These are phyloP conservation scores for Caradrina clavipalpis DNA, from an alignment of 2,888 invertebrate species.

Conservation along the genomic window DNA sequence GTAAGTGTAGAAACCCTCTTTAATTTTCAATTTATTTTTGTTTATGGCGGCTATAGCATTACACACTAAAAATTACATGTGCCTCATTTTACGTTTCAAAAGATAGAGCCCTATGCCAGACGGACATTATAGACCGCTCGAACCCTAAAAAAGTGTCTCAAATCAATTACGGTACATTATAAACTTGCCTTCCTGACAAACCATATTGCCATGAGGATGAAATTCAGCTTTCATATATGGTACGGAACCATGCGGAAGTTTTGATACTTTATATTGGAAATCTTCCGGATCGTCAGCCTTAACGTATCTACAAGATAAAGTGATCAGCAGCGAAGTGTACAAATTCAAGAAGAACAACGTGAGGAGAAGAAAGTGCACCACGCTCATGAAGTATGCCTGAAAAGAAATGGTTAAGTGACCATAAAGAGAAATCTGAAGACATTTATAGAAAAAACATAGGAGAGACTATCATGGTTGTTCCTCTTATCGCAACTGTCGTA, in stretches of 20 bases:
- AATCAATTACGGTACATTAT: not conserved
- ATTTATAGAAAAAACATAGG: not conserved
- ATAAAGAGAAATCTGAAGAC: not conserved
- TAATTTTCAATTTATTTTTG: too few species aligned
- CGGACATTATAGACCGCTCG: too few species aligned
- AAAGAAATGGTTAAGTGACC: conserved; percentile 55
- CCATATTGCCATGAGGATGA: conserved; percentile 81
- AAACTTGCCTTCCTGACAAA: conserved; percentile 79
- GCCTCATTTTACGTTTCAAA: too few species aligned
- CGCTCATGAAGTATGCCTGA: conserved; percentile 88
- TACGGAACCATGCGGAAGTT: conserved; percentile 66
- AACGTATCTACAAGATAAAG: conserved; percentile 83
- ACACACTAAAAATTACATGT: too few species aligned
- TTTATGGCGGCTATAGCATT: too few species aligned
- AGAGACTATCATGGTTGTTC: not conserved
- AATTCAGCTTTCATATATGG: conserved; percentile 75
- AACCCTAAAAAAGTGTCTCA: not conserved
- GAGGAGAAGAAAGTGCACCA: conserved; percentile 86
- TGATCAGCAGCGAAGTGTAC: conserved; percentile 84
- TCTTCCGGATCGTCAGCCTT: conserved; percentile 72
- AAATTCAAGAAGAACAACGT: conserved; percentile 87
- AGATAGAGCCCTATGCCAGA: too few species aligned
- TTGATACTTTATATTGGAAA: conserved; percentile 68
- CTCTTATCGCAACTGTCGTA: not conserved
- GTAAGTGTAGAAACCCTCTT: too few species aligned